Conservation (phyloP, 2,888 invertebrate species). For the Drosophila ochracea region DNA sequence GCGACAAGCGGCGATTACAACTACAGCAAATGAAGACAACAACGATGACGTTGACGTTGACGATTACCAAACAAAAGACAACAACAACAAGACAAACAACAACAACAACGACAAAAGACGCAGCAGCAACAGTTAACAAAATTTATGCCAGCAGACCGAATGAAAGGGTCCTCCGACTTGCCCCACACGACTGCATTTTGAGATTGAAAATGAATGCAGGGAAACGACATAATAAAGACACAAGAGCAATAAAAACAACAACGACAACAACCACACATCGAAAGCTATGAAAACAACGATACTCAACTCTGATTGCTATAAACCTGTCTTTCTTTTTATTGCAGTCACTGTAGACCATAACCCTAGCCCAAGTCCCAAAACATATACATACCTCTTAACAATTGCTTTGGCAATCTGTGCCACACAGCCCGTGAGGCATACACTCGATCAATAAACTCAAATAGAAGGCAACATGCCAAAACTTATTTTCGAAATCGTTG, state of each 20-base stretch:
- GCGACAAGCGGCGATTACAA: constrained; percentile 58
- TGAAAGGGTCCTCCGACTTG: constrained; percentile 46
- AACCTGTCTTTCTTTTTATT: constrained; percentile 46
- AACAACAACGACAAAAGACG: constrained; percentile 36
- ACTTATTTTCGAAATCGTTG: constrained; percentile 11
- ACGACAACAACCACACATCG: constrained; percentile 43
- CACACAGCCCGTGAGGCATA: constrained; percentile 24
- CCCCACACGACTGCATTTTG: constrained; percentile 51
- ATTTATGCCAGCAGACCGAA: constrained; percentile 52
- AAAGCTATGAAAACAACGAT: constrained; percentile 58
- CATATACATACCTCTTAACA: constrained; percentile 2
- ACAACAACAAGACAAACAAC: constrained; percentile 26
- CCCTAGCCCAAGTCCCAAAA: constrained; percentile 5
- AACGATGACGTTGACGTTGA: constrained; percentile 45
- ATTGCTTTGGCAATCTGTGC: constrained; percentile 26
- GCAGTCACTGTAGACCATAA: constrained; percentile 14
- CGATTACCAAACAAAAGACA: constrained; percentile 49
- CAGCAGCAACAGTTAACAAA: constrained; percentile 56
- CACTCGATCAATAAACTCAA: constrained; percentile 2
- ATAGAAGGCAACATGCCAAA: constrained; percentile 1
- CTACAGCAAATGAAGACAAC: constrained; percentile 58
- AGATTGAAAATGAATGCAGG: constrained; percentile 57
- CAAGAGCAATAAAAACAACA: constrained; percentile 49
- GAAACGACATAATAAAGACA: constrained; percentile 75
- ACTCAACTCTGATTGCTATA: constrained; percentile 8